Evolutionary conservation across 2,797 vertebrate genomes (phyloP).

Genomic region (Adelosebastes latens): DNA sequence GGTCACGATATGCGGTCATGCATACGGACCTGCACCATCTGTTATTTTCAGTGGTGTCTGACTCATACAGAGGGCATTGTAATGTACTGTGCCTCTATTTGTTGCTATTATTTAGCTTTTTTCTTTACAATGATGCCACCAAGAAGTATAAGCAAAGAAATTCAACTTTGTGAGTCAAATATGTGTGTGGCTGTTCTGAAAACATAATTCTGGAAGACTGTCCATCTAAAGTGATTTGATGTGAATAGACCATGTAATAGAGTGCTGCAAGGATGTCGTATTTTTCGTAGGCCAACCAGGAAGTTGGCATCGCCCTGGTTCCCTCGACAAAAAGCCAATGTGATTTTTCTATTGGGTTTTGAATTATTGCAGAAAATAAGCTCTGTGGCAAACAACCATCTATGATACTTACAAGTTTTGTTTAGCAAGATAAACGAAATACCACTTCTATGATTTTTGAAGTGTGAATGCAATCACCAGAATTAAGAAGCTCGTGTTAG

Average conservation of each 20-base stretch:
- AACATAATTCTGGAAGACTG: neutral
- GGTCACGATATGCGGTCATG: conserved; percentile 54
- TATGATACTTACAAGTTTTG: too few species aligned
- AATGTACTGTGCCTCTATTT: neutral
- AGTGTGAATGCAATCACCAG: too few species aligned
- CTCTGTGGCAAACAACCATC: too few species aligned
- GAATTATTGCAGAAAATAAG: too few species aligned
- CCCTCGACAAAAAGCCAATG: too few species aligned
- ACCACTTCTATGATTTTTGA: too few species aligned
- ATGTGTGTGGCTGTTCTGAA: neutral
- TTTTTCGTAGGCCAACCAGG: too few species aligned
- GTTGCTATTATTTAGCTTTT: neutral
- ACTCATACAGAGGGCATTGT: conserved; percentile 27
- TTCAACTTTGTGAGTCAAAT: neutral
- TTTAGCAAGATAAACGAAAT: too few species aligned
- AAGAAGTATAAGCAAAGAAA: neutral
- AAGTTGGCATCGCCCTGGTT: too few species aligned
- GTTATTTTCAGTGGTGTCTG: conserved; percentile 45
- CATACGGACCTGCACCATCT: conserved; percentile 45
- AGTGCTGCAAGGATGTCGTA: too few species aligned
- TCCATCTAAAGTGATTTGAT: neutral
- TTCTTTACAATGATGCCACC: neutral
- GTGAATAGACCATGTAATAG: neutral
- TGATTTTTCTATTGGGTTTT: too few species aligned
- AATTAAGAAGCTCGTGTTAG: too few species aligned